Percentiles rank a stretch among this genome's conserved stretches.
These are phyloP conservation scores for Urocynchramus pylzowi DNA, from an alignment of 2,113 vertebrate species.

Conservation along the genomic window DNA sequence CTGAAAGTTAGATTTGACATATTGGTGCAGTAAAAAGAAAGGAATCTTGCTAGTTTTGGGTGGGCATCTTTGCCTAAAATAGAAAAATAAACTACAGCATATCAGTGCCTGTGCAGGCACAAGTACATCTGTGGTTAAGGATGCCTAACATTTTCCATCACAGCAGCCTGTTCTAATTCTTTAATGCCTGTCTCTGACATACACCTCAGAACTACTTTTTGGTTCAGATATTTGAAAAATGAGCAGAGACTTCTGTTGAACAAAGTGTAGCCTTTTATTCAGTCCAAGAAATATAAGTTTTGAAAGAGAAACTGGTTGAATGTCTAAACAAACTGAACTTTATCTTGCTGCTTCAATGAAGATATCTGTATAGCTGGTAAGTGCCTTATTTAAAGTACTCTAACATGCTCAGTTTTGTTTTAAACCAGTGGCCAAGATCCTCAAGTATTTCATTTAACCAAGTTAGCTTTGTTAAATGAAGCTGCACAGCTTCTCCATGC, in stretches of 20 bases:
- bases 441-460: neutral
- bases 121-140: neutral
- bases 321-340: neutral
- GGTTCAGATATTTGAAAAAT: neutral
- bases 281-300: neutral
- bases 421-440: neutral
- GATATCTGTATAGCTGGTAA: neutral
- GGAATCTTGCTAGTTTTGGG: neutral
- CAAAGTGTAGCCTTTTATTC: neutral
- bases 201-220: neutral
- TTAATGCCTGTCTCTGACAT: neutral
- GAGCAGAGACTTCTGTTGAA: neutral
- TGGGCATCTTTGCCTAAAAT: neutral
- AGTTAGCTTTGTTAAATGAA: neutral
- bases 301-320: neutral
- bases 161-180: neutral
- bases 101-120: neutral
- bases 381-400: neutral
- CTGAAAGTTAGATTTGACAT: neutral
- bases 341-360: neutral
- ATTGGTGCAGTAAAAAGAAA: neutral
- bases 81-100: neutral
- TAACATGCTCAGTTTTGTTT: neutral
- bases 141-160: slow-evolving; percentile 8
- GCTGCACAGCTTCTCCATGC: neutral